Percentiles rank a stretch among this genome's conserved stretches.
Conservation (phyloP, 1,140 invertebrate species). For the Pomacea maculata region DNA sequence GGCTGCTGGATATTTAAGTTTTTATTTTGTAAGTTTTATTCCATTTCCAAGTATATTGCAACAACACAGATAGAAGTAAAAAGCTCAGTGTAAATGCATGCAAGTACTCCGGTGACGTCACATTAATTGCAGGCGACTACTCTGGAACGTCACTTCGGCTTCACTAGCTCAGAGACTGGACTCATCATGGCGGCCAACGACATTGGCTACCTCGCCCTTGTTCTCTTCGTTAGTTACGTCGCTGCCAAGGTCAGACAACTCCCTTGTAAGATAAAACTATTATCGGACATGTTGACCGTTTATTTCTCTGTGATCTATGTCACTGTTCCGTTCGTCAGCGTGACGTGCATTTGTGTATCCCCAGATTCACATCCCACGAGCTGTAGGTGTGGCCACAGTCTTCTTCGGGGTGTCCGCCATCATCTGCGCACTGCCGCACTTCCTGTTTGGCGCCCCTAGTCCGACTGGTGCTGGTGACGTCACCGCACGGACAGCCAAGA, state of each 20-base stretch:
- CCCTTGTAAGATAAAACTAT: no score
- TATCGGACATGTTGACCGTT: no score
- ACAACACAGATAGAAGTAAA: no score
- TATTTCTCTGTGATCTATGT: no score
- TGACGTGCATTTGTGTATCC: no score
- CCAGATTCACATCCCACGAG: constrained; percentile 34
- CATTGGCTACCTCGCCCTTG: constrained; percentile 30
- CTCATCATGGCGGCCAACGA: constrained; percentile 40
- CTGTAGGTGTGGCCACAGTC: constrained; percentile 30
- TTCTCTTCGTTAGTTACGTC: constrained; percentile 31
- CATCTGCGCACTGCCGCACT: constrained; percentile 40
- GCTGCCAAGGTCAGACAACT: no score
- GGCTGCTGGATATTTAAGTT: no score
- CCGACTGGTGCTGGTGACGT: neutral
- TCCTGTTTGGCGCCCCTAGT: constrained; percentile 29
- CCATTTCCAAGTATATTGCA: no score
- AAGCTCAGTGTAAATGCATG: no score
- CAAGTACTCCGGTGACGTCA: no score
- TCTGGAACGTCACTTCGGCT: constrained; percentile 40
- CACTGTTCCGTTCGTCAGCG: no score
- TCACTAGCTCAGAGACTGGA: constrained; percentile 35
- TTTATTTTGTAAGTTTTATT: no score
- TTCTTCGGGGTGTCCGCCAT: constrained; percentile 44
- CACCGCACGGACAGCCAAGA: neutral
- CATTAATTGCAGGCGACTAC: constrained; percentile 29